Evolutionary conservation across 2,797 vertebrate genomes (phyloP).

Genomic region (Sebastes matsubarae): DNA sequence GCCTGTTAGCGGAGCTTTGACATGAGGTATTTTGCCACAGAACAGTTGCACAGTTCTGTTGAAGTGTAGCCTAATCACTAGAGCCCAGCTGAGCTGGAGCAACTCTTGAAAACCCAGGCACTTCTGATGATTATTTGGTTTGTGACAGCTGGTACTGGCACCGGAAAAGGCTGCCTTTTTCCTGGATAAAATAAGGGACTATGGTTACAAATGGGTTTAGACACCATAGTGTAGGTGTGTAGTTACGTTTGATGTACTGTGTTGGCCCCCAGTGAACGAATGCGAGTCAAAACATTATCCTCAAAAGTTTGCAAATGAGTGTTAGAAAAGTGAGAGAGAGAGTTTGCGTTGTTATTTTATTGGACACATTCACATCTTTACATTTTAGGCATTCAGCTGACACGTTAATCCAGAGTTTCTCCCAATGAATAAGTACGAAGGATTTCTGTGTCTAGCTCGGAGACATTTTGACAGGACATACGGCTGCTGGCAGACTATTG

Average conservation of each 20-base stretch:
- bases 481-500: conserved; percentile 46
- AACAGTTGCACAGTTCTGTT: neutral
- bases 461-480: conserved; percentile 61
- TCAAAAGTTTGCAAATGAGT: conserved; percentile 6
- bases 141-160: conserved; percentile 2
- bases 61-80: neutral
- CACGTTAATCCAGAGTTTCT: conserved; percentile 56
- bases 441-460: conserved; percentile 50
- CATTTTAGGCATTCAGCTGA: conserved; percentile 32
- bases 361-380: conserved; percentile 31
- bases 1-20: conserved; percentile 1
- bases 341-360: conserved; percentile 13
- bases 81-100: conserved; percentile 1
- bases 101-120: conserved; percentile 9
- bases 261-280: neutral
- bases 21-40: neutral
- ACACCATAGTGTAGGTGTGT: neutral
- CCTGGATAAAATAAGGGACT: neutral
- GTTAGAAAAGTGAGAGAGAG: neutral
- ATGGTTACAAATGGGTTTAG: neutral
- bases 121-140: neutral
- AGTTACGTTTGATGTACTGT: neutral
- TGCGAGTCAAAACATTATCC: neutral
- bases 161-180: neutral
- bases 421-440: conserved; percentile 48